Evolutionary conservation across 2,113 vertebrate genomes (phyloP), one percentile per base, ranked within the genome.

Genomic region (Elephantulus edwardii): DNA sequence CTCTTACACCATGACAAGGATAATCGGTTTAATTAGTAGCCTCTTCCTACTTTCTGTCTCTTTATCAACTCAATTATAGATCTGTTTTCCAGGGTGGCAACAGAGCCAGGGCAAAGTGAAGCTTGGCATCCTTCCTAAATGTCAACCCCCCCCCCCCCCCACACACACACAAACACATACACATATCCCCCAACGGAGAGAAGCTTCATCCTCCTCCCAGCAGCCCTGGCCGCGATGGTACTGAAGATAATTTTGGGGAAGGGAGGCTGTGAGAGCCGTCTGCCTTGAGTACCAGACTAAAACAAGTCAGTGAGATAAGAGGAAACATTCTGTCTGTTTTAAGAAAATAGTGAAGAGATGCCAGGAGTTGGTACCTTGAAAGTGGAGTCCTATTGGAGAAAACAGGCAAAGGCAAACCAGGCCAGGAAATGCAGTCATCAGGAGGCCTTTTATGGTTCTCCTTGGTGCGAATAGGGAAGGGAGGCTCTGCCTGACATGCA

Each of bases 11-110:
- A n/a, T 89, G 95, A 89, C 96, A 97, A 85, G 70, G 91, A 93
- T 87, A 95, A 95, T 40, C 68, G 62, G 72, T 91, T 93, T 96
- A 97, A 97, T 91, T 97, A 96, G 95, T 93, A 96, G 92, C 88
- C 96, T 97, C 91, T 87, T 95, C 88, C 94, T 89, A 91, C 94
- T 96, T 90, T 86, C 86, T 88, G 92, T 93, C 95, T 96, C 74
- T 92, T 62, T 71, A 93, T 89, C 93, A 85, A 95, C 96, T 96
- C 95, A 96, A 78, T 96, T 97, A 93, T 0, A 97, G 97, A 94
- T 82, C 96, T 46, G 0, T 82, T 96, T 95, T 88, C 95, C 72
- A 86, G 79, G 60, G 24, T 64, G 48, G 92, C 76, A 91, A 68
- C 38, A 88, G 89, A 3, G 13, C 71, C 30, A 72, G 56, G 91